Evolutionary conservation across 92 coral and sea anemone genomes (phyloP), one percentile per base, ranked within the genome.

Genomic region (Ricordea florida): DNA sequence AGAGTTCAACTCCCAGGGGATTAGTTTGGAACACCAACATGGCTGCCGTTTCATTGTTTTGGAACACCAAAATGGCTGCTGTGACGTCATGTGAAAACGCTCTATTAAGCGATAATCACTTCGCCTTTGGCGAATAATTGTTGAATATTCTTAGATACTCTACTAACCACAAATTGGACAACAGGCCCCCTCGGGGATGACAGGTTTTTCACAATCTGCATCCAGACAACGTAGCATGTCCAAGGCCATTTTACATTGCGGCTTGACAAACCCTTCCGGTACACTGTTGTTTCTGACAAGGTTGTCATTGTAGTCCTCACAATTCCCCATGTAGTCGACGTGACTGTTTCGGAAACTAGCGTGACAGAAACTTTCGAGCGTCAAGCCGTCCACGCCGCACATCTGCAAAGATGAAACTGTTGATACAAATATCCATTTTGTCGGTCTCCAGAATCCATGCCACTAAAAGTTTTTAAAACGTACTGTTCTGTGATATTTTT

Each of bases 151-250:
- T 13, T 16, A 34, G 17, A 2, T 9, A 47, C 34, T 13, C 15
- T 1, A 41, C 98, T 72, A 72, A 93, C 98, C 98, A 32, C 98
- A 94, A 0, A 85, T 80, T 4, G 88, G 98, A n/a, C 98, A 94
- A 58, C 98, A 94, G 43, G 87, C 77, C 25, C 98, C 98, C 26
- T 89, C 93, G 4, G 98, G 90, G 1, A 85, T 37, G 18, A 94
- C 94, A 27, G 81, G 63, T 30, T 25, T 61, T 30, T 33, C 20
- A 31, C 98, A 94, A 1, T 34, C 63, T 2, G 78, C 36, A 16
- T 33, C 76, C 5, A 81, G 57, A 48, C 98, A 94, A 48, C 97
- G 76, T 41, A 67, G 78, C 50, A 72, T 65, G 21, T 87, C 90
- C 28, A 46, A 34, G 7, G 89, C 92, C 72, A 76, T 91, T 20